Base-by-base conservation (phyloP, 2,797 vertebrate genomes). In the Anisognathus igniventris region DNA sequence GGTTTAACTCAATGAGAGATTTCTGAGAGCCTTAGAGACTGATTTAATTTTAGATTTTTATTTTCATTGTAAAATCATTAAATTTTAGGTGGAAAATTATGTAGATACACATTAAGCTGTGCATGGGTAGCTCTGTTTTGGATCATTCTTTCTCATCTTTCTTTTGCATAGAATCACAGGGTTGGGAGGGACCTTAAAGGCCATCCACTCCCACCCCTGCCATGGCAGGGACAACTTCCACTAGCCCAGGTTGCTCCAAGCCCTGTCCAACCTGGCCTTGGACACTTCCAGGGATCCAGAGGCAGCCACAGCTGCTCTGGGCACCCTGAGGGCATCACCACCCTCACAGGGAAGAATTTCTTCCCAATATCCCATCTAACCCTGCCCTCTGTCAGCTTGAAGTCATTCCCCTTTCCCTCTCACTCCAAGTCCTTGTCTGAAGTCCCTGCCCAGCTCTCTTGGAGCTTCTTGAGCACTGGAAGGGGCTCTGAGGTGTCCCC, bases 251-350 rank as follows among this genome's bases (percentile, higher is more conserved):
- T 0, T 51, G 21, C 24, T 51, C 44, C 65, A 76, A 70, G 6
- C 10, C 21, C 20, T 0, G 0, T 57, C n/a, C 50, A 64, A 0
- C 37, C 24, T 70, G 57, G 40, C 12, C 21, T 51, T 20, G 72
- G 22, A 2, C 28, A 45, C 24, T 44, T 3, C 10, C 50, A 64
- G 56, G 7, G n/a, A 37, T 56, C 17, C 51, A 23, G 71, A 20
- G 20, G 4, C 35, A 54, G 40, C 18, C 48, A 48, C 73, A 62
- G 22, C 50, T 64, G 4, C 78, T 23, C 21, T 64, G 64, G 18
- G 4, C 31, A 82, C 0, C 35, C 57, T 50, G 48, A 60, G 40
- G 9, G 7, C 16, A 15, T 62, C 0, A 0, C 4, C 35, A 48
- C 4, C 16, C 8, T 48, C 16, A 6, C 16, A 56, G 64, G 28